Percentiles rank a stretch among this genome's conserved stretches.
Evolutionary conservation across 2,797 vertebrate species (phyloP).

Genomic region (Gymnodraco acuticeps): DNA sequence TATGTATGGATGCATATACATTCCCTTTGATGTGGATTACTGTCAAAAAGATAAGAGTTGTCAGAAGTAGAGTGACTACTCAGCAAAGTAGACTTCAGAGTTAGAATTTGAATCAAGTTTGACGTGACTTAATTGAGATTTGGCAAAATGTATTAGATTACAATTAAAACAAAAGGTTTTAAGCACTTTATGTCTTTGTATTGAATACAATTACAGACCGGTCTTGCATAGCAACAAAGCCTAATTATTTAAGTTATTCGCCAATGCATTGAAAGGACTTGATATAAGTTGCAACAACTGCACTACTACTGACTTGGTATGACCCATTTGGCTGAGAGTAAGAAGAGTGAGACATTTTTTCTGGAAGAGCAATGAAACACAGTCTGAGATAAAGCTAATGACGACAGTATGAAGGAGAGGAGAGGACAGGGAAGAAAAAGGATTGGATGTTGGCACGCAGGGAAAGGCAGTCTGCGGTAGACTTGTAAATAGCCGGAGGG

Average conservation of each 20-base stretch:
- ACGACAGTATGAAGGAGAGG: constrained; percentile 43
- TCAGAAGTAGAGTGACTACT: constrained; percentile 33
- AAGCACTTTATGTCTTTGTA: neutral
- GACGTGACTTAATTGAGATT: neutral
- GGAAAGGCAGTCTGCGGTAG: constrained; percentile 72
- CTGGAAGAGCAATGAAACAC: constrained; percentile 43
- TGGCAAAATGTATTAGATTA: neutral
- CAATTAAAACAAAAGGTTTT: neutral
- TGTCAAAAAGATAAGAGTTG: constrained; percentile 51
- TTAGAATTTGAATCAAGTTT: neutral
- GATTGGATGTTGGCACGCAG: constrained; percentile 82
- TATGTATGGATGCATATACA: constrained; percentile 16
- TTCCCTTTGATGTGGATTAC: constrained; percentile 55
- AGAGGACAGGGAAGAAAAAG: constrained; percentile 53
- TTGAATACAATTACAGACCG: neutral
- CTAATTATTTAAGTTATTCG: neutral
- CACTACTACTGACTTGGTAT: constrained; percentile 10
- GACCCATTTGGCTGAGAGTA: constrained; percentile 44
- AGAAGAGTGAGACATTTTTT: constrained; percentile 9
- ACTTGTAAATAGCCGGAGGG: constrained; percentile 84
- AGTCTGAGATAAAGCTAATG: constrained; percentile 69
- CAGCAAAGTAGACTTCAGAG: constrained; percentile 3
- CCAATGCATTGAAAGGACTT: neutral
- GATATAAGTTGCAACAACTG: too few relatives aligned
- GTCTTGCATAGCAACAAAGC: neutral